phyloP scores from a whole-genome alignment of 1,140 invertebrate species.

The Drosophila auraria region DNA sequence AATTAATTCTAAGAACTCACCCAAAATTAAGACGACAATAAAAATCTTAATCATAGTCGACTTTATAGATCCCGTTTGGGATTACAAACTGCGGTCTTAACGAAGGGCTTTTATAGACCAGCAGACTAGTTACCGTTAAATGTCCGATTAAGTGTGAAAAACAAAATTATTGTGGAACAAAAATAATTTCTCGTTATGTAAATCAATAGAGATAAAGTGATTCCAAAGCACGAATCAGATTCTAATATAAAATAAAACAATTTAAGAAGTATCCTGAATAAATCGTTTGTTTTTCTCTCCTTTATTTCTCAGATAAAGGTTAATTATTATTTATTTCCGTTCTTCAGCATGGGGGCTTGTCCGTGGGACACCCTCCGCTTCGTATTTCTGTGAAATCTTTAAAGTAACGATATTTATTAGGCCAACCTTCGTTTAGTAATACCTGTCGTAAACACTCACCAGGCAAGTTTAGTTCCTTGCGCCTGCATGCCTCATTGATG shows the following conservation, averaged over 20 bases:
- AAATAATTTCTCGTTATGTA: not conserved
- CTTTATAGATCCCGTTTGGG: too few relatives aligned
- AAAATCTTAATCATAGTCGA: too few relatives aligned
- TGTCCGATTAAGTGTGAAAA: not conserved
- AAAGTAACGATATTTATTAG: not conserved
- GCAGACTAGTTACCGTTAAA: not conserved
- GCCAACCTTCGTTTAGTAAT: not conserved
- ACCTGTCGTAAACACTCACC: not conserved
- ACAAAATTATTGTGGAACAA: not conserved
- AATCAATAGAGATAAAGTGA: too few relatives aligned
- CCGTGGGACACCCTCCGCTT: not conserved
- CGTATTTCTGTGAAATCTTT: not conserved
- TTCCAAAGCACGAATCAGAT: too few relatives aligned
- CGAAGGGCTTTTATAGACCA: not conserved
- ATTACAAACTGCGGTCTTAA: too few relatives aligned
- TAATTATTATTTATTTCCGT: too few relatives aligned
- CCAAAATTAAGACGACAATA: too few relatives aligned
- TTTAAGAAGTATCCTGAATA: too few relatives aligned
- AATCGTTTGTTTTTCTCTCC: too few relatives aligned
- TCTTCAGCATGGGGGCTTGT: slow-evolving; percentile 1
- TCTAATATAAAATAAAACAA: too few relatives aligned
- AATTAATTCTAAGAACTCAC: too few relatives aligned
- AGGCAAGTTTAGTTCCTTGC: not conserved
- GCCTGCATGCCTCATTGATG: not conserved
- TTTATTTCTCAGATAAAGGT: too few relatives aligned